Percentiles rank a stretch among this genome's conserved stretches.
phyloP scores from a whole-genome alignment of 2,113 vertebrate genomes.

The Psettodes erumei region DNA sequence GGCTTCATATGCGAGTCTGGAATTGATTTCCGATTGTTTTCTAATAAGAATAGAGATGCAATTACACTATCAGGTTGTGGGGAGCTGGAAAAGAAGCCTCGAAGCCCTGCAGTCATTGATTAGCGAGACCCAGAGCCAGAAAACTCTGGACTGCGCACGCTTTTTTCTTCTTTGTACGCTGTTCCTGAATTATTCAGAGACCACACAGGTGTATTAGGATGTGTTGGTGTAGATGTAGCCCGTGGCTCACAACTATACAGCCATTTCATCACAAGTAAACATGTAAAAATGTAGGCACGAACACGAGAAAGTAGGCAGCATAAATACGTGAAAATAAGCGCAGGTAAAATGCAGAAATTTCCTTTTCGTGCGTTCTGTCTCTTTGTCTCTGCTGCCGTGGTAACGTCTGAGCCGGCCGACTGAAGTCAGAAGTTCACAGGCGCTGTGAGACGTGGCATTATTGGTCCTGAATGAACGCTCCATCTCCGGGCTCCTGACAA shows the following conservation, averaged over 20 bases:
- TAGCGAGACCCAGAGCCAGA: background rate
- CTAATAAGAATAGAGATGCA: constrained; percentile 50
- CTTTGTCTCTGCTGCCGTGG: too few relatives aligned
- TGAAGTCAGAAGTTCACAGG: background rate
- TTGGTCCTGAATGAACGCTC: background rate
- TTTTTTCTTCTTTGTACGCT: background rate
- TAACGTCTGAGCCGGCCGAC: background rate
- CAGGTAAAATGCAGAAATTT: too few relatives aligned
- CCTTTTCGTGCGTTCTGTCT: too few relatives aligned
- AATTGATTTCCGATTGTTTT: constrained; percentile 58
- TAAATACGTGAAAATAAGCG: background rate
- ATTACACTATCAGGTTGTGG: constrained; percentile 37
- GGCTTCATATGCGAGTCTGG: background rate
- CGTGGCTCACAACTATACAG: too few relatives aligned
- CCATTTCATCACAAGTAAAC: too few relatives aligned
- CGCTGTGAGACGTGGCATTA: background rate
- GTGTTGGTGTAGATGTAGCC: constrained; percentile 1
- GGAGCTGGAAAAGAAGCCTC: constrained; percentile 17
- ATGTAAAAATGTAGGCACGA: background rate
- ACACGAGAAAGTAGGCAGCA: background rate
- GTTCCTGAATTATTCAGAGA: constrained; percentile 14
- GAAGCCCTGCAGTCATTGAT: constrained; percentile 30
- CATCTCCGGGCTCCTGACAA: constrained; percentile 16
- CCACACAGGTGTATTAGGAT: background rate
- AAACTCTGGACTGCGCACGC: background rate